Conservation (phyloP, 2,113 vertebrate species). For the Melierax canorus region DNA sequence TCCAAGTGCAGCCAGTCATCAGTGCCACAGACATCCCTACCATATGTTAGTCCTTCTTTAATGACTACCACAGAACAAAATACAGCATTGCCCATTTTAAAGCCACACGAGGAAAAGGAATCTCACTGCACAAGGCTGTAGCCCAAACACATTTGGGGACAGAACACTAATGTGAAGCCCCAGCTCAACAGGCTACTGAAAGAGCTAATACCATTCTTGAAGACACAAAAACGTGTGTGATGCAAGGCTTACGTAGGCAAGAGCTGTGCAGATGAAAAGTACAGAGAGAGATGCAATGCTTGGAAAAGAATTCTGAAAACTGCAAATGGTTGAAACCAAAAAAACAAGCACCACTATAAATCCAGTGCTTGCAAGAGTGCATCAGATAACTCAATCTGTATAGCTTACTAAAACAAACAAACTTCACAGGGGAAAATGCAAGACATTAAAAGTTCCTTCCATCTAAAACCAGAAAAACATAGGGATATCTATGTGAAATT, state of each 20-base stretch:
- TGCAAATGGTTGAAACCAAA: not conserved
- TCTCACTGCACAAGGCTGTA: not conserved
- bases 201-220: not conserved
- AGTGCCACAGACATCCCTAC: not conserved
- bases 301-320: not conserved
- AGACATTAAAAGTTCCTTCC: not conserved
- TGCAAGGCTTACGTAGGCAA: not conserved
- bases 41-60: not conserved
- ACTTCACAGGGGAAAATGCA: not conserved
- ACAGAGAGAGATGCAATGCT: too few relatives aligned
- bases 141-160: not conserved
- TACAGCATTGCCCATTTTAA: not conserved
- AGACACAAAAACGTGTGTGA: not conserved
- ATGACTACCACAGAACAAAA: not conserved
- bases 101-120: not conserved
- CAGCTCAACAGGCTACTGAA: not conserved
- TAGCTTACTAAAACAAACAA: not conserved
- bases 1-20: not conserved
- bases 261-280: not conserved
- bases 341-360: not conserved
- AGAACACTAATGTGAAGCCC: not conserved
- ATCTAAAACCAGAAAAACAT: not conserved
- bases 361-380: not conserved
- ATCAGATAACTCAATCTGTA: not conserved
- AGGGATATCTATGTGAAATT: not conserved